Evolutionary conservation across 2,113 vertebrate species (phyloP).

Genomic region (Chiloscyllium plagiosum): DNA sequence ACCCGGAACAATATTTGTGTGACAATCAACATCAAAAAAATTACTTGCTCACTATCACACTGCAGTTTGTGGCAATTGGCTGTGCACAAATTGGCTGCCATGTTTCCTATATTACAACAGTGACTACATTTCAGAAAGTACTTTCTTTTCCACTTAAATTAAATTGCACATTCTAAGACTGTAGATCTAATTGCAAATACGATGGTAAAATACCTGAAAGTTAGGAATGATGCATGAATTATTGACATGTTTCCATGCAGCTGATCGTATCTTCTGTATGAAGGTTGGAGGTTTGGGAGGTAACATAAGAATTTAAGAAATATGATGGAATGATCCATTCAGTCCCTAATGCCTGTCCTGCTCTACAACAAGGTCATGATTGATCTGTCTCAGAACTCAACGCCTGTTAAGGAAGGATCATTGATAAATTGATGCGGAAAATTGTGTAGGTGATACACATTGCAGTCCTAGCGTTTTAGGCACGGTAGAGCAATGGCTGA

Average conservation of each 20-base stretch:
- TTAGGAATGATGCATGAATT: neutral
- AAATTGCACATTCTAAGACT: no score
- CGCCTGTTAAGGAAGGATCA: no score
- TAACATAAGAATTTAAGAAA: no score
- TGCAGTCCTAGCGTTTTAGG: neutral
- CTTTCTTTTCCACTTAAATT: neutral
- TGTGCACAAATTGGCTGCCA: neutral
- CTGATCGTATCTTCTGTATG: neutral
- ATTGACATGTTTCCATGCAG: neutral
- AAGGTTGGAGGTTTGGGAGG: neutral
- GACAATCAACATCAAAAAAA: neutral
- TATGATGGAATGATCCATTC: no score
- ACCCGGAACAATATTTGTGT: no score
- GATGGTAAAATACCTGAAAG: neutral
- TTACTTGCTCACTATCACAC: neutral
- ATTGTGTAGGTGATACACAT: neutral
- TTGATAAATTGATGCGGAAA: neutral
- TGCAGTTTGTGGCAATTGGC: neutral
- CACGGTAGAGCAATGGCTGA: neutral
- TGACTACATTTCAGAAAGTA: neutral
- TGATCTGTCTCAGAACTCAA: no score
- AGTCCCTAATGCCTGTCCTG: no score
- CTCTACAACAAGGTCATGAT: no score
- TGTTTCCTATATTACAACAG: neutral
- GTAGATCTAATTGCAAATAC: neutral